A percentile compares a stretch with the other conserved stretches of the same genome.
Evolutionary conservation across 2,113 vertebrate genomes (phyloP).

Genomic region (Centropus unirufus): DNA sequence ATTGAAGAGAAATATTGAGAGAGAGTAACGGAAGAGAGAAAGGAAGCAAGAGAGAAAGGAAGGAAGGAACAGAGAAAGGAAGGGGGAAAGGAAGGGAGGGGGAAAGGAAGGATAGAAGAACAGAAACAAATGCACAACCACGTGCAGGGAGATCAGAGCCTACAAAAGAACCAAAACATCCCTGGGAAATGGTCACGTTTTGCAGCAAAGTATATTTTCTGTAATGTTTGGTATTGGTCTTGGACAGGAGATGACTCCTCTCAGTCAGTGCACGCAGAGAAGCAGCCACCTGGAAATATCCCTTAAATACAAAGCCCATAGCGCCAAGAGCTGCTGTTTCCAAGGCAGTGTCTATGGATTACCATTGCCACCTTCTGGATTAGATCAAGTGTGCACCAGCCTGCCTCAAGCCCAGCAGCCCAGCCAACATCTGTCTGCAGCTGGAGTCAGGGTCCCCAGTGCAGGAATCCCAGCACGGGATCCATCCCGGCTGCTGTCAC

Average conservation of each 20-base stretch:
- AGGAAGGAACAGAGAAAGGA: no score
- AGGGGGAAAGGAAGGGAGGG: no score
- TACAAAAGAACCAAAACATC: not conserved
- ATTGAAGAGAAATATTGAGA: no score
- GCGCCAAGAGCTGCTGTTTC: not conserved
- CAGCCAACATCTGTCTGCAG: not conserved
- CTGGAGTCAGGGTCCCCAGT: not conserved
- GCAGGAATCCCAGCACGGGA: not conserved
- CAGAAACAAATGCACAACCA: not conserved
- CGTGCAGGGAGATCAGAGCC: fast-evolving
- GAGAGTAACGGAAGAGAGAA: no score
- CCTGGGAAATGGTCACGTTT: not conserved
- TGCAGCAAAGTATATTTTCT: not conserved
- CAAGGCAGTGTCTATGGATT: not conserved
- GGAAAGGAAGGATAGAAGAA: no score
- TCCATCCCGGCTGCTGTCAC: not conserved
- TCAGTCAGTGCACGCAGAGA: fast-evolving
- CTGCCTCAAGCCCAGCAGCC: not conserved
- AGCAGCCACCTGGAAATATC: not conserved
- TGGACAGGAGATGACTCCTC: not conserved
- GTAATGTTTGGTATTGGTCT: not conserved
- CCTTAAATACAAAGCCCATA: fast-evolving
- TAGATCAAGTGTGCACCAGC: not conserved
- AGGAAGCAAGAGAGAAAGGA: no score
- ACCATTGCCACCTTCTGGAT: conserved; percentile 64